Base-by-base conservation (phyloP, 2,797 vertebrate species). In the Phoxinus dragarum region DNA sequence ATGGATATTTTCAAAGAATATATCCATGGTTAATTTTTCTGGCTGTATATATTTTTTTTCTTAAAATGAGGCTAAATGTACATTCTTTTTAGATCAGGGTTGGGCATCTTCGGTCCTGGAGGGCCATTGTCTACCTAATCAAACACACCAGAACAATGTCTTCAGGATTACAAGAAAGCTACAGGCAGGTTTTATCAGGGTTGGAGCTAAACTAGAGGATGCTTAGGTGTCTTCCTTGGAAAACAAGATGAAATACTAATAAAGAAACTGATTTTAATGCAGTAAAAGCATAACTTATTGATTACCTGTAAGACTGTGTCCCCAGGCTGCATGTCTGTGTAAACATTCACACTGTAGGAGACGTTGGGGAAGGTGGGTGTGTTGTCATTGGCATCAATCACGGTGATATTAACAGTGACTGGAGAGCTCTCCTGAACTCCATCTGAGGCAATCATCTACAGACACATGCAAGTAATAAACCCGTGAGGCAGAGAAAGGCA, bases 341-440 rank as follows among this genome's bases (percentile, higher is more conserved):
- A 99, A 86, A 99, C 93, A 89, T 96, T 96, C 88, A 98, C 94
- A 5, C 89, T 93, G 88, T 98, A 99, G 1, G 98, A 99, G 54
- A 97, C 95, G 64, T 98, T 97, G 19, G 96, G 93, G 89, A 99
- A 99, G 27, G 96, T 94, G 0, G 98, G 98, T 0, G 97, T 95
- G 89, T 99, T 99, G 89, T 99, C 98, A 6, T 99, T 99, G 38
- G 97, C 97, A 87, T 99, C 98, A 40, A 99, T 93, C 91, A 99
- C 97, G 4, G 95, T 81, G 86, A 99, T 96, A 66, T 93, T 96
- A 92, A 99, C 95, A 0, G 93, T 93, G 66, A 98, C 97, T 0
- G 97, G 96, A 16, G 84, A 1, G 61, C 98, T 99, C 93, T 97
- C 96, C 93, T 99, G 98, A 14, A 99, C 96, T 1, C 98, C 98